A percentile compares a stretch with the other conserved stretches of the same genome.
phyloP scores from a whole-genome alignment of 2,888 invertebrate genomes.

The Ichneumoninae sp. region DNA sequence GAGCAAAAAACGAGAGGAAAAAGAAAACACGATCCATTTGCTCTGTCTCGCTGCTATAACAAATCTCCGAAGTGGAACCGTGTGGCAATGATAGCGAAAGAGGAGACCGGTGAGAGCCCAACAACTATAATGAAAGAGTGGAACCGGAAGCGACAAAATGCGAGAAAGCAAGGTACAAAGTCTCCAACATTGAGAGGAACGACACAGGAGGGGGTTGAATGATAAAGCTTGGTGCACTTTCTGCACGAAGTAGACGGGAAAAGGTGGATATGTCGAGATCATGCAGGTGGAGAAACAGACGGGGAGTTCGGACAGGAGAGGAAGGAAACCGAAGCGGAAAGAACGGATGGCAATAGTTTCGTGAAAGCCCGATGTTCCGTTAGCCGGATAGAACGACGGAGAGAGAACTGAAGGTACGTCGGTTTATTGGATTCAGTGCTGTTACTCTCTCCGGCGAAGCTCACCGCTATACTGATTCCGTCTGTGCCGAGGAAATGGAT shows the following conservation, averaged over 20 bases:
- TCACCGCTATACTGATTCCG: conserved; percentile 49
- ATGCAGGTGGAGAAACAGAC: background rate
- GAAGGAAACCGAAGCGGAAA: conserved; percentile 51
- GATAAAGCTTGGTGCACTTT: background rate
- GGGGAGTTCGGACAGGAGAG: conserved; percentile 23
- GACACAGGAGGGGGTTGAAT: conserved; percentile 3
- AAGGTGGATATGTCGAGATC: conserved; percentile 19
- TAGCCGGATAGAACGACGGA: conserved; percentile 1
- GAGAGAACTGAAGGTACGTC: conserved; percentile 27
- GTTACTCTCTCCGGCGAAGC: conserved; percentile 59
- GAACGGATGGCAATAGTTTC: conserved; percentile 63
- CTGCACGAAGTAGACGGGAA: conserved; percentile 2
- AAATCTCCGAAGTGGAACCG: background rate
- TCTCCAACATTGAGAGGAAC: conserved; percentile 7
- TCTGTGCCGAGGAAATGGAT: conserved; percentile 50
- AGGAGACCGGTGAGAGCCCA: background rate
- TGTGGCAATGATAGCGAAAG: background rate
- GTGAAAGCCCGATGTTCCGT: conserved; percentile 48
- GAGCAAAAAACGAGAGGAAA: background rate
- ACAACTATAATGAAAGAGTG: conserved; percentile 10
- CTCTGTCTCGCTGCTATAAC: background rate
- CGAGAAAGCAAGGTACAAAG: background rate
- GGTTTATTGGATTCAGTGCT: conserved; percentile 65
- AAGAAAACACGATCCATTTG: background rate
- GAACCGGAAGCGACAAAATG: conserved; percentile 9